Evolutionary conservation across 2,797 vertebrate genomes (phyloP), one percentile per base, ranked within the genome.

Genomic region (Anabas testudineus): DNA sequence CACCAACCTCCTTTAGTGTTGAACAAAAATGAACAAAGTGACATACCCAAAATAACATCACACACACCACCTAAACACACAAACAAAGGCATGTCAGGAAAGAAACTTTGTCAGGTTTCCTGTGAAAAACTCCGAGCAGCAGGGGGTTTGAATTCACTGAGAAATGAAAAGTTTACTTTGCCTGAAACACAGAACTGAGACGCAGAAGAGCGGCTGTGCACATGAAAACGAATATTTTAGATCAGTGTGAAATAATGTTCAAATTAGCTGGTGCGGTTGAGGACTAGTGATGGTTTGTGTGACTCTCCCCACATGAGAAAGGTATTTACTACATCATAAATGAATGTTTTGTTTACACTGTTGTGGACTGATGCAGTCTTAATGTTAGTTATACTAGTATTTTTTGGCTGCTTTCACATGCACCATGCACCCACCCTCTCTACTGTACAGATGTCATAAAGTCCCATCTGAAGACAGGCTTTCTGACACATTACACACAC

Each of bases 381-480:
- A n/a, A n/a, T n/a, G n/a, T n/a, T n/a, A n/a, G n/a, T n/a, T n/a
- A n/a, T n/a, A n/a, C n/a, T n/a, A n/a, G n/a, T n/a, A n/a, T n/a
- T n/a, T n/a, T n/a, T 39, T 39, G 39, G 4, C 14, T 39, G 37
- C 18, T 42, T 10, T 10, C 5, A 32, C 32, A 2, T 16, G 15
- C 37, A 15, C 14, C 41, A 46, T 30, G 22, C 34, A 72, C 61
- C 46, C 39, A 41, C 74, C 43, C 6, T 43, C 66, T 39, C 1
- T 39, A 49, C 67, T 64, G 37, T 5, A 67, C 57, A 54, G 65
- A 62, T 6, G 64, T 59, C 66, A 73, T 78, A 76, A 61, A 57
- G 70, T 84, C 80, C 74, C 83, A 81, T 86, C 54, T 78, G 76
- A 85, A 84, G 67, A 66, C 69, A 75, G 68, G 57, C 74, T 80